Conservation (phyloP, 2,797 vertebrate genomes). For the Eleutherodactylus coqui region DNA sequence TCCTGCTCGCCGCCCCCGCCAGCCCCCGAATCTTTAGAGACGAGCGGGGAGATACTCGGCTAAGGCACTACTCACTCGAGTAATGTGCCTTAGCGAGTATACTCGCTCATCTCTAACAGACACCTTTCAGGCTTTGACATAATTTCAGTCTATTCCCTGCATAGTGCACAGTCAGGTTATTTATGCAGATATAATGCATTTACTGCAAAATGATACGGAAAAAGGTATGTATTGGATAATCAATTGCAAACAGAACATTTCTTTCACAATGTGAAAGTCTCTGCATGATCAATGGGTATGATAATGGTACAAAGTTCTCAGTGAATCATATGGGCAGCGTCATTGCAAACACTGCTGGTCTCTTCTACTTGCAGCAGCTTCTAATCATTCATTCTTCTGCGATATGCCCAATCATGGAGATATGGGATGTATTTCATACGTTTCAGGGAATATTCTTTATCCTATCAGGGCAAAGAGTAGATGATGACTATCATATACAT, state of each 20-base stretch:
- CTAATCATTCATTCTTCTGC: not conserved
- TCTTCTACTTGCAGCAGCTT: not conserved
- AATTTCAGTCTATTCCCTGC: not conserved
- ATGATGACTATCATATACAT: not conserved
- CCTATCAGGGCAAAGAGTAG: too few species aligned
- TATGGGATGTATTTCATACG: not conserved
- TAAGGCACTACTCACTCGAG: too few species aligned
- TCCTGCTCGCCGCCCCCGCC: too few species aligned
- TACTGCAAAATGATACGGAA: not conserved
- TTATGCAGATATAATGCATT: not conserved
- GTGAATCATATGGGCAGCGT: not conserved
- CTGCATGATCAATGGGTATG: not conserved
- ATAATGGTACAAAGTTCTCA: not conserved
- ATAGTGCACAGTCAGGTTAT: not conserved
- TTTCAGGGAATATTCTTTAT: not conserved
- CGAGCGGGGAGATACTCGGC: too few species aligned
- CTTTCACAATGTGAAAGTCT: not conserved
- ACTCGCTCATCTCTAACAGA: too few species aligned
- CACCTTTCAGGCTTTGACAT: not conserved
- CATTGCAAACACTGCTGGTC: not conserved
- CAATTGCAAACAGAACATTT: not conserved
- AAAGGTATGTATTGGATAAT: too few species aligned
- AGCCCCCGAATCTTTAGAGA: too few species aligned
- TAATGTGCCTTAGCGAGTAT: too few species aligned
- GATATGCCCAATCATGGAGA: not conserved